Evolutionary conservation across 2,113 vertebrate species (phyloP).

Genomic region (Burhinus bistriatus): DNA sequence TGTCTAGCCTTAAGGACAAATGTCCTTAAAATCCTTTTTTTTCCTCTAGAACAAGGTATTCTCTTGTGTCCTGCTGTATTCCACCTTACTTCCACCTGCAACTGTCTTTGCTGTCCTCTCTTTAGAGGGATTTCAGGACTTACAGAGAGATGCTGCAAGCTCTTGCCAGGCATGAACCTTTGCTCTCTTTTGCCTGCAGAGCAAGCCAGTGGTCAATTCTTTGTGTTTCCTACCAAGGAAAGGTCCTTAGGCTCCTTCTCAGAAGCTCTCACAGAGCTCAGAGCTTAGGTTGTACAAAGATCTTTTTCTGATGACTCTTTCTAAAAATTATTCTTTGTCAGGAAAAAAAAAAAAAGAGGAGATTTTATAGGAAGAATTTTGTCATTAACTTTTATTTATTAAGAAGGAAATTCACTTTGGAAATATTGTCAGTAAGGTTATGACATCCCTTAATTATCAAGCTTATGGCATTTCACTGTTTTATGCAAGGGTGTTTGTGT

Average conservation of each 20-base stretch:
- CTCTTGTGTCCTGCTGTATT: not conserved
- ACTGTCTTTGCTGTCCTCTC: not conserved
- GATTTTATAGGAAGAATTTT: not conserved
- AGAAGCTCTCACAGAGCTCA: not conserved
- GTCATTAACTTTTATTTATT: not conserved
- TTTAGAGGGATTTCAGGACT: not conserved
- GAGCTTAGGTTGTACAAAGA: not conserved
- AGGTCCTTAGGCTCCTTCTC: not conserved
- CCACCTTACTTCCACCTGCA: not conserved
- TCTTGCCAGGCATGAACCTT: not conserved
- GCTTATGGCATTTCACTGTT: constrained; percentile 17
- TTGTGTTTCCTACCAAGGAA: not conserved
- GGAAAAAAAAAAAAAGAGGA: not conserved
- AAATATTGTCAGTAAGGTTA: not conserved
- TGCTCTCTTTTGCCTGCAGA: not conserved
- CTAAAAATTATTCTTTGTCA: not conserved
- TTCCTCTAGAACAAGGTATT: not conserved
- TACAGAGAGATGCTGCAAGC: not conserved
- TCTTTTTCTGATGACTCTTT: not conserved
- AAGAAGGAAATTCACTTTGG: not conserved
- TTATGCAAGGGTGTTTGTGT: constrained; percentile 22
- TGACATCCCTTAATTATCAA: not conserved
- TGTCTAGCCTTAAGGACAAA: not conserved
- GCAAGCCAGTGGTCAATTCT: not conserved
- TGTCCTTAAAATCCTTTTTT: not conserved